These are phyloP conservation scores for Drosophila prosaltans DNA, from an alignment of 1,140 invertebrate genomes.

Conservation along the genomic window DNA sequence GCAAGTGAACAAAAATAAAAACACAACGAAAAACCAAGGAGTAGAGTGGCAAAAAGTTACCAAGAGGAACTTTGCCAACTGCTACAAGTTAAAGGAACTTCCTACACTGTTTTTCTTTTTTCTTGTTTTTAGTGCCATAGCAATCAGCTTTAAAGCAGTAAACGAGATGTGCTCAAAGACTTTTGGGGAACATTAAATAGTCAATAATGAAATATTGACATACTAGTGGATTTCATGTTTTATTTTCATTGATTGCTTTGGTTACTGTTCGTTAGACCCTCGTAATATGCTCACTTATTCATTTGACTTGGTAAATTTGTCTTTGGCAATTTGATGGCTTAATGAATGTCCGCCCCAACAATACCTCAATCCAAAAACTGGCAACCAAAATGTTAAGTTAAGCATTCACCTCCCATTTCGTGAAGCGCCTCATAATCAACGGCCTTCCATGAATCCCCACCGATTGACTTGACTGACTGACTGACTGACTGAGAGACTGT, in stretches of 20 bases:
- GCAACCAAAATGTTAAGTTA: constrained; percentile 73
- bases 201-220: too few species aligned
- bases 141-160: constrained; percentile 54
- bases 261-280: constrained; percentile 12
- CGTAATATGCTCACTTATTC: constrained; percentile 67
- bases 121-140: constrained; percentile 19
- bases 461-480: constrained; percentile 26
- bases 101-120: constrained; percentile 2
- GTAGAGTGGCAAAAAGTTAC: constrained; percentile 55
- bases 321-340: constrained; percentile 77
- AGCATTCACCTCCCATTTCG: constrained; percentile 37
- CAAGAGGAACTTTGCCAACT: constrained; percentile 66
- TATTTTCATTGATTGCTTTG: neutral
- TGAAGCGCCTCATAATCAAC: constrained; percentile 52
- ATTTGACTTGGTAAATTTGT: constrained; percentile 76
- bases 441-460: constrained; percentile 10
- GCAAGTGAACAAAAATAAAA: constrained; percentile 65
- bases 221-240: too few species aligned
- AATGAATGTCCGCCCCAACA: constrained; percentile 72
- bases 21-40: constrained; percentile 42
- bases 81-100: constrained; percentile 58
- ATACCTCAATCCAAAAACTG: constrained; percentile 47
- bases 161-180: constrained; percentile 6
- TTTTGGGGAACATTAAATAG: neutral
- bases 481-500: constrained; percentile 41